Evolutionary conservation across 2,113 vertebrate genomes (phyloP).

Genomic region (Melanerpes formicivorus): DNA sequence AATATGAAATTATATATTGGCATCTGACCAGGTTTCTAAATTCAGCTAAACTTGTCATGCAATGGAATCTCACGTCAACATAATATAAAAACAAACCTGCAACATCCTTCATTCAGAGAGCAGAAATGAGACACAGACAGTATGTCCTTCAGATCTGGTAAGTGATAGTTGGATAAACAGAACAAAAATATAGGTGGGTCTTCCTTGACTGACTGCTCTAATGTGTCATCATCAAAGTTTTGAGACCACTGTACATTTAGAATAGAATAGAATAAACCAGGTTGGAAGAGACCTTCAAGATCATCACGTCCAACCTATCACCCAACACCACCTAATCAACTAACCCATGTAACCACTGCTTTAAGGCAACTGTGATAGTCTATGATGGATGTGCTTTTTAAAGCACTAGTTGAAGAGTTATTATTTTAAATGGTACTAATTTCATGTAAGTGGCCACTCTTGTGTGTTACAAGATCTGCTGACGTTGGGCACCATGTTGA

Average conservation of each 20-base stretch:
- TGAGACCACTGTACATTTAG: not conserved
- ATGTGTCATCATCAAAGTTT: not conserved
- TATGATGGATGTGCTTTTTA: not conserved
- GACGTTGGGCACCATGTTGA: not conserved
- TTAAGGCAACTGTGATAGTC: not conserved
- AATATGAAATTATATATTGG: not conserved
- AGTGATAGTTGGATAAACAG: not conserved
- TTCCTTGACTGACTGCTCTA: not conserved
- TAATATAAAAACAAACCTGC: not conserved
- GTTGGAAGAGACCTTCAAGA: no score
- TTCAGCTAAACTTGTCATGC: not conserved
- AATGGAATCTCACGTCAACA: not conserved
- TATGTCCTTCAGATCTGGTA: not conserved
- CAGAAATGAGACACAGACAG: not conserved
- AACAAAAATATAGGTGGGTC: not conserved
- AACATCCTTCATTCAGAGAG: not conserved
- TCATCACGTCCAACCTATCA: no score
- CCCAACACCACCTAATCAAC: no score
- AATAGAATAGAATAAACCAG: no score
- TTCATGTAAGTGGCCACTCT: not conserved
- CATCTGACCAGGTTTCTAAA: not conserved
- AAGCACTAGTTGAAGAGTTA: not conserved
- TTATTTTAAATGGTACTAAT: not conserved
- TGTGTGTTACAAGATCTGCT: not conserved
- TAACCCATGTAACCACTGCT: no score